Evolutionary conservation across 2,113 vertebrate genomes (phyloP), one percentile per base, ranked within the genome.

Genomic region (Herpetotheres cachinnans): DNA sequence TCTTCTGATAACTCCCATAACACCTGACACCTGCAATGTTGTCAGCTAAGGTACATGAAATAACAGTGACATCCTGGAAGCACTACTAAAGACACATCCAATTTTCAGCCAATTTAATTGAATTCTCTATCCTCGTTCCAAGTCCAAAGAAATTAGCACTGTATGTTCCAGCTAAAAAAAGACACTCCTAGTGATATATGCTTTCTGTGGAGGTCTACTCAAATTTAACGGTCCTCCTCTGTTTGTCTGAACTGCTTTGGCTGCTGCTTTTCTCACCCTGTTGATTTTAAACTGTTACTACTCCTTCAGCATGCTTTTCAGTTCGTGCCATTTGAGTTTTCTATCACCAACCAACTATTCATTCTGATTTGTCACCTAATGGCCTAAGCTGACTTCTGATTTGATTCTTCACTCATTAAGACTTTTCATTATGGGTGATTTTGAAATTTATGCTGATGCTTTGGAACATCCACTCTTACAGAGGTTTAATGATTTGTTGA

Each of bases 31-130:
- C 84, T 80, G 74, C 55, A 52, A n/a, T 62, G 54, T 70, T 95
- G 82, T 91, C 36, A 17, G 2, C 54, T 17, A 46, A 80, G 58
- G 70, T 79, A 78, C 67, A 62, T 46, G 67, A 82, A 91, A 61
- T 59, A 94, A 58, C n/a, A 46, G 70, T 18, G 81, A 36, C 38
- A 20, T 91, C 84, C 85, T 86, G 90, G 82, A 95, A 93, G 82
- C 58, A n/a, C 46, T 62, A 18, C 81, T 88, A 25, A 94, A 72
- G 66, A 42, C 58, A 88, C 62, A 85, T 91, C 74, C 59, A 83
- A 70, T 95, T 97, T 96, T 73, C 87, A 91, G 82, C 55, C 79
- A 63, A 6, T 92, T 96, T 93, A 93, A 93, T 94, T 97, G 95
- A 96, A 94, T 93, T 94, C 65, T 94, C 71, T 70, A 9, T 40